These are phyloP conservation scores for Telenomus remus DNA, from an alignment of 1,140 invertebrate genomes.

Conservation along the genomic window DNA sequence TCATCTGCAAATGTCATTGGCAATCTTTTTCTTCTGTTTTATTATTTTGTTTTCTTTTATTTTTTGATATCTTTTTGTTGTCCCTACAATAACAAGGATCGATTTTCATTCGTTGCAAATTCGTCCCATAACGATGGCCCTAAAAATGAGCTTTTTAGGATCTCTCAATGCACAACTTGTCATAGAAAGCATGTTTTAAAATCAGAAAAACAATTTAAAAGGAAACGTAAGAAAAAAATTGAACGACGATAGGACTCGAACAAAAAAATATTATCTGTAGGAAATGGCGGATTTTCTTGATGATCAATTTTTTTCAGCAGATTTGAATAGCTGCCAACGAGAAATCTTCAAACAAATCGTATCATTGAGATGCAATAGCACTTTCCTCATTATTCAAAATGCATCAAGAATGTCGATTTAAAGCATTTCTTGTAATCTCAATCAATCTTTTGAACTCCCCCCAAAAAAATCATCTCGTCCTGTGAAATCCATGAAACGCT, in stretches of 20 bases:
- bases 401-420: conserved; percentile 25
- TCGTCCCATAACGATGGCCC: not conserved
- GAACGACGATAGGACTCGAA: not conserved
- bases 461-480: not conserved
- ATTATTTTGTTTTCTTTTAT: not conserved
- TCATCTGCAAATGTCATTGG: not conserved
- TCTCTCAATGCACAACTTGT: too few species aligned
- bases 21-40: not conserved
- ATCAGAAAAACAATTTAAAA: too few species aligned
- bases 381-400: conserved; percentile 33
- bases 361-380: conserved; percentile 45
- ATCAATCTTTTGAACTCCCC: conserved; percentile 31
- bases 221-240: not conserved
- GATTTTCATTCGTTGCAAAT: not conserved
- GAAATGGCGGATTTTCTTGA: conserved; percentile 1
- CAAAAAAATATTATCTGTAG: not conserved
- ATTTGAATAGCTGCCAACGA: conserved; percentile 28
- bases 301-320: conserved; percentile 19
- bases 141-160: too few species aligned
- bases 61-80: not conserved
- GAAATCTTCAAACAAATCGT: conserved; percentile 39
- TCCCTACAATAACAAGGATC: too few species aligned
- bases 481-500: too few species aligned
- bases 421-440: conserved; percentile 15
- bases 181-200: too few species aligned